Base-by-base conservation (phyloP, 2,888 invertebrate genomes). In the Nomada hirtipes region DNA sequence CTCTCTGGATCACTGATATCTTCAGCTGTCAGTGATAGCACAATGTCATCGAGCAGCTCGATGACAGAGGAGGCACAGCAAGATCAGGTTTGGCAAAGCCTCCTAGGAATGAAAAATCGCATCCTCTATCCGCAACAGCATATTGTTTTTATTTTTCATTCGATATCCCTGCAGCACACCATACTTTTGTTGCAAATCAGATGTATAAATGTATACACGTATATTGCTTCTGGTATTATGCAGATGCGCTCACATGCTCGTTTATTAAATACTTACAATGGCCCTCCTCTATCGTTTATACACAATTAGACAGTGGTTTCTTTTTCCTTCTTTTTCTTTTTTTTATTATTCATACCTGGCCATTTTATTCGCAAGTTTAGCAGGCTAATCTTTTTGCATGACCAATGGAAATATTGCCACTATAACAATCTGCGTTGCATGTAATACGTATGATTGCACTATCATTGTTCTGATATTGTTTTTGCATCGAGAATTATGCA, bases 71-170 rank as follows among this genome's bases (percentile, higher is more conserved):
- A 93, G 80, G 90, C 88, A 73, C 93, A 93, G 79, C 92, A 91
- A 88, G 93, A 93, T 82, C 93, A 94, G 93, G 93, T 93, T 93
- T 93, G 93, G 86, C 89, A 74, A 90, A 86, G 90, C 89, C 89
- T 90, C 89, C 87, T 91, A 91, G 88, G 89, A 91, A 89, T 90
- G 89, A 89, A 47, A 82, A 83, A 87, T 72, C 84, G 90, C 91
- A 89, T 89, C 85, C 87, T 84, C 82, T 88, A 83, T 85, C 77
- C 81, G 82, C 84, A 82, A 81, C 80, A 80, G 72, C 82, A 85
- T 86, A 68, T 78, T 55, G 52, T 75, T 76, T 80, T 83, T 83
- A 72, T 76, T 79, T 61, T 79, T 72, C 47, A 71, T 60, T 50
- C 64, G 68, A 69, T 20, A 65, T 60, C 63, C 26, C 64, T 67